Evolutionary conservation across 2,797 vertebrate species (phyloP).

Genomic region (Argya squamiceps): DNA sequence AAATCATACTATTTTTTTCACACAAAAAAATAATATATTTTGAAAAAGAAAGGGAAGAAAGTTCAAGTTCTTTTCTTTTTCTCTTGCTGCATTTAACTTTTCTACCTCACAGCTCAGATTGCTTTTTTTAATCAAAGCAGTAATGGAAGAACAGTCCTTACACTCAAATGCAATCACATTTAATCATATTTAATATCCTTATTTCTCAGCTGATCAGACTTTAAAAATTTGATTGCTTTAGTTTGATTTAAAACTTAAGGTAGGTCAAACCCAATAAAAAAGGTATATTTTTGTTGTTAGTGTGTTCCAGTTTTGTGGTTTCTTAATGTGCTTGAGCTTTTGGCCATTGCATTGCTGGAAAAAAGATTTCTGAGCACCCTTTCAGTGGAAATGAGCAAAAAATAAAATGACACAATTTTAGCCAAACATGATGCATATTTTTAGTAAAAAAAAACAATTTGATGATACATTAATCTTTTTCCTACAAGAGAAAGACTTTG

Average conservation of each 20-base stretch:
- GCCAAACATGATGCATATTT: not conserved
- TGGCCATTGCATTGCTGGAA: not conserved
- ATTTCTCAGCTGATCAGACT: constrained; percentile 85
- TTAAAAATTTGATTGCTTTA: constrained; percentile 75
- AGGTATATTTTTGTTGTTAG: constrained; percentile 51
- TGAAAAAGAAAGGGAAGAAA: constrained; percentile 49
- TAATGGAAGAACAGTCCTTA: constrained; percentile 82
- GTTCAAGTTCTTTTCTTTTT: constrained; percentile 51
- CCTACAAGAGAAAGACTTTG: not conserved
- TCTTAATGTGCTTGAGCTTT: not conserved
- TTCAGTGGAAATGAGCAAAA: not conserved
- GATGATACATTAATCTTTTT: not conserved
- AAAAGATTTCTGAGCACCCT: not conserved
- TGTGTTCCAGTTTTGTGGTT: not conserved
- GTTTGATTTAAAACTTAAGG: constrained; percentile 76
- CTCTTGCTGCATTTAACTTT: constrained; percentile 76
- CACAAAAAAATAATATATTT: not conserved
- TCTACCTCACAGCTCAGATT: constrained; percentile 79
- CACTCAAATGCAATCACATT: constrained; percentile 81
- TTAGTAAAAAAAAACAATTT: not conserved
- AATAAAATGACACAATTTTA: not conserved
- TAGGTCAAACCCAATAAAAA: constrained; percentile 66
- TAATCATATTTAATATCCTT: constrained; percentile 85
- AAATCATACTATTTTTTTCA: constrained; percentile 46
- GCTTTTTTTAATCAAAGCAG: constrained; percentile 84